Evolutionary conservation across 2,888 invertebrate species (phyloP).

Genomic region (Hesperia comma): DNA sequence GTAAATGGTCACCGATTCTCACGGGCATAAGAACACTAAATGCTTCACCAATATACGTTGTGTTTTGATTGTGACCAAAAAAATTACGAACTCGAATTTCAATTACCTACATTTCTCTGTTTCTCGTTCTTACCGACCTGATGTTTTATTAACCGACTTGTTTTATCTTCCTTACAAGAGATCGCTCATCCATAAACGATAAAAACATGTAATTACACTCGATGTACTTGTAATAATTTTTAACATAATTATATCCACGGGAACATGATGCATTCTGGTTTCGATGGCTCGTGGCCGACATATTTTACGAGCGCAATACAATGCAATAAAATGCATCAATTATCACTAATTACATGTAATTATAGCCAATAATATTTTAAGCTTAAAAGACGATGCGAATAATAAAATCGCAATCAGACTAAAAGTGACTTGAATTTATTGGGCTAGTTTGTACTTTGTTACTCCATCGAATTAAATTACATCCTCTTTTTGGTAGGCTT

Average conservation of each 20-base stretch:
- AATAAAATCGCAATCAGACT: background rate
- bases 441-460: too few relatives aligned
- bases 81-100: too few relatives aligned
- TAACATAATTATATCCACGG: slow-evolving; percentile 4
- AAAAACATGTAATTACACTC: slow-evolving; percentile 14
- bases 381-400: slow-evolving; percentile 5
- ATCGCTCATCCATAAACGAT: slow-evolving; percentile 14
- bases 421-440: too few relatives aligned
- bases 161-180: slow-evolving; percentile 6
- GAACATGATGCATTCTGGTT: slow-evolving; percentile 3
- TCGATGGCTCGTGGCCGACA: slow-evolving; percentile 7
- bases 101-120: too few relatives aligned
- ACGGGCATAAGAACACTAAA: too few relatives aligned
- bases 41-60: too few relatives aligned
- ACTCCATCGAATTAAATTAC: too few relatives aligned
- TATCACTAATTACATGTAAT: slow-evolving; percentile 13
- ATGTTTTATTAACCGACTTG: background rate
- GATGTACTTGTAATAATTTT: slow-evolving; percentile 16
- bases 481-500: background rate
- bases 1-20: too few relatives aligned
- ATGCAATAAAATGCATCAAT: slow-evolving; percentile 11
- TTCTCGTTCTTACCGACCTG: background rate
- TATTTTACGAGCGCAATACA: slow-evolving; percentile 13
- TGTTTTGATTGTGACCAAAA: too few relatives aligned
- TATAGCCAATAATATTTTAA: slow-evolving; percentile 9